Base-by-base conservation (phyloP, 2,113 vertebrate genomes). In the Calyptommatus sinebrachiatus region DNA sequence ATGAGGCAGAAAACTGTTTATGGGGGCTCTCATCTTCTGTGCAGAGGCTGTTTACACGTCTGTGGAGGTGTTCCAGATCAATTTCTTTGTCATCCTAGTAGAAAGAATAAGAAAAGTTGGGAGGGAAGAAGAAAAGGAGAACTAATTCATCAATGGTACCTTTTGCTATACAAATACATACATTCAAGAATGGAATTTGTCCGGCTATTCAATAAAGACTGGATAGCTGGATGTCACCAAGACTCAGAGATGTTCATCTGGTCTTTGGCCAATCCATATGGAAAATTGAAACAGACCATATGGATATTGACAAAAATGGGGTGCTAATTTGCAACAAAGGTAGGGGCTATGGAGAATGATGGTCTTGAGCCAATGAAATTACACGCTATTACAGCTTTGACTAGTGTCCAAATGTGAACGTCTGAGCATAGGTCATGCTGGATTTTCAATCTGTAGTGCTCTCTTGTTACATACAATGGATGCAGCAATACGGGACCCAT, bases 1-100 rank as follows among this genome's bases (percentile, higher is more conserved):
- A 99, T 62, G 98, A 99, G 93, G 98, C 97, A 95, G 98, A 99
- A 95, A 99, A 99, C 94, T 99, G 98, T 97, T 99, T 99, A 95
- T 99, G 98, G 91, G 98, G 98, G 93, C 98, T 99, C 92, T 99
- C 98, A 16, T 99, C 98, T n/a, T 99, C 98, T 90, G 98, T 99
- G 97, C 98, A 99, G 94, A 99, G 95, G 96, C 98, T 99, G 97
- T 99, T 99, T 94, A 99, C 98, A 63, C 98, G 95, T 93, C 97
- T 97, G 94, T 99, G 98, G 91, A 99, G 97, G 94, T 99, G 98
- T 91, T 99, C 98, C 96, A 99, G 94, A 95, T 99, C 98, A 83
- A 99, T 99, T 96, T 99, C 98, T 94, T 99, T 99, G 96, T 99
- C 98, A 61, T 99, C 98, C 98, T 99, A 94, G 86, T 41, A 94